Conservation (phyloP, 1,140 invertebrate species). For the Bilobella aurantiaca region DNA sequence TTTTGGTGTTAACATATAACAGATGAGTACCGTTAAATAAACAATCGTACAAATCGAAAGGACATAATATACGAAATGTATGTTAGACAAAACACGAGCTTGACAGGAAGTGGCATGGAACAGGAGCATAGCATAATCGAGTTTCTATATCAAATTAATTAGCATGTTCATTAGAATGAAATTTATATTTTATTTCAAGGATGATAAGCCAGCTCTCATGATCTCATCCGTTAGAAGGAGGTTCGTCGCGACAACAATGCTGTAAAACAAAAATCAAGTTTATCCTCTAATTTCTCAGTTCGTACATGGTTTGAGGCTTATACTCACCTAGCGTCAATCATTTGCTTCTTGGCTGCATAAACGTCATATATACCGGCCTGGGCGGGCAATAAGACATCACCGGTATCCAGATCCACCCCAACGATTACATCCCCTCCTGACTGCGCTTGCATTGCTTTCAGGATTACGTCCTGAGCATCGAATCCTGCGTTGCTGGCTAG, state of each 20-base stretch:
- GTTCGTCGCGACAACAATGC: slow-evolving; percentile 91
- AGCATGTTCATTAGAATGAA: no score
- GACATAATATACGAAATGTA: no score
- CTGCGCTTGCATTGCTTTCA: slow-evolving; percentile 82
- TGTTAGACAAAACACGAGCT: no score
- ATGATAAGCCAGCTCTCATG: slow-evolving; percentile 97
- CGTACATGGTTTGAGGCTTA: slow-evolving; percentile 4
- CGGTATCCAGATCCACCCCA: slow-evolving; percentile 78
- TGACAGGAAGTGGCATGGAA: no score
- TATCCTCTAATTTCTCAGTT: not conserved
- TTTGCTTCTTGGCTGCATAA: slow-evolving; percentile 94
- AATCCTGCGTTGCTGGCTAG: slow-evolving; percentile 87
- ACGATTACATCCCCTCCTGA: slow-evolving; percentile 52
- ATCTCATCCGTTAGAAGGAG: slow-evolving; percentile 97
- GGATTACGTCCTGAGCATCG: slow-evolving; percentile 88
- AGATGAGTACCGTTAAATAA: no score
- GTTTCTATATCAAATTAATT: no score
- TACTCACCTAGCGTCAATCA: slow-evolving; percentile 82
- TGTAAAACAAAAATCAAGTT: no score
- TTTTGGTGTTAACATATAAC: no score
- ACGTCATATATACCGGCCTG: slow-evolving; percentile 90
- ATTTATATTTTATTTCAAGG: no score
- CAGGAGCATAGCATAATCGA: no score
- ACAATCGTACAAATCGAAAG: no score
- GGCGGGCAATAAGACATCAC: slow-evolving; percentile 71